These are phyloP conservation scores for Rhodophaea formosa DNA, from an alignment of 2,888 invertebrate species.

Conservation along the genomic window DNA sequence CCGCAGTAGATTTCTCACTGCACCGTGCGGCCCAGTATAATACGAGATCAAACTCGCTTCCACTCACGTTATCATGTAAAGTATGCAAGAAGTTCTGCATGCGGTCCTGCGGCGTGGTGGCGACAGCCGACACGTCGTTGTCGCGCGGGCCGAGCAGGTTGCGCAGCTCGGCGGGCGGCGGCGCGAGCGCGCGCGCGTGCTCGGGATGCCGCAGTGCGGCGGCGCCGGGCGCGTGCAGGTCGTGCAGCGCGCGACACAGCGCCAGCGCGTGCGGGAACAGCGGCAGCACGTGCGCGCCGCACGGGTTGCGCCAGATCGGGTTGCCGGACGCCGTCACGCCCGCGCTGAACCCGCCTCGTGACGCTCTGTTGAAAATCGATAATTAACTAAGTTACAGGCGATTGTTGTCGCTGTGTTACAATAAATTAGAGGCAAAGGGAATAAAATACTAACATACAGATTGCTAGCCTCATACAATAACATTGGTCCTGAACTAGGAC, in stretches of 20 bases:
- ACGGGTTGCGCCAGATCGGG: conserved; percentile 92
- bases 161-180: conserved; percentile 88
- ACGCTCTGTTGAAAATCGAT: conserved; percentile 82
- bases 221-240: conserved; percentile 87
- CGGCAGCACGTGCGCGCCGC: conserved; percentile 90
- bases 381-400: too few relatives aligned
- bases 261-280: conserved; percentile 89
- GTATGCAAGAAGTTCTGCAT: conserved; percentile 92
- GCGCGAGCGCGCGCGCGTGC: conserved; percentile 85
- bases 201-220: conserved; percentile 83
- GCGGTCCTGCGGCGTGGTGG: conserved; percentile 85
- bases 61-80: conserved; percentile 85
- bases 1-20: too few relatives aligned
- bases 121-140: conserved; percentile 67
- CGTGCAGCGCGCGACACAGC: conserved; percentile 90
- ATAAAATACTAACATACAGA: too few relatives aligned
- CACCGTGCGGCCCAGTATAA: too few relatives aligned
- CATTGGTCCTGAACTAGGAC: too few relatives aligned
- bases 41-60: too few relatives aligned
- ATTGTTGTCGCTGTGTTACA: too few relatives aligned
- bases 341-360: conserved; percentile 91
- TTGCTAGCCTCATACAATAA: too few relatives aligned
- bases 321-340: conserved; percentile 88
- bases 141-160: conserved; percentile 85
- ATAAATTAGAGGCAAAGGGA: too few relatives aligned